Percentiles rank a stretch among this genome's conserved stretches.
Conservation (phyloP, 2,797 vertebrate species). For the Staurois parvus region DNA sequence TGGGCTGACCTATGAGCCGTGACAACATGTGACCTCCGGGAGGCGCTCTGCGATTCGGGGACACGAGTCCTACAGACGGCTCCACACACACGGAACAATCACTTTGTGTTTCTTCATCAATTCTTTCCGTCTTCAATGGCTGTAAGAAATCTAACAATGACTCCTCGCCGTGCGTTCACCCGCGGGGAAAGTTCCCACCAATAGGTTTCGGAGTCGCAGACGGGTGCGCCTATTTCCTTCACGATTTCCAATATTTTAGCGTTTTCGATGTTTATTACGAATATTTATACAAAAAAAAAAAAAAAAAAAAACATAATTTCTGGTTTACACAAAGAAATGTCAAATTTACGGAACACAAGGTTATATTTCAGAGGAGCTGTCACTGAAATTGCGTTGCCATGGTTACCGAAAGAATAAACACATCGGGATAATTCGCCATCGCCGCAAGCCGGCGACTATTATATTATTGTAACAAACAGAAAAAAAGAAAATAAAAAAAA, state of each 20-base stretch:
- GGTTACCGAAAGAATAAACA: constrained; percentile 5
- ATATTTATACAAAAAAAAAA: not conserved
- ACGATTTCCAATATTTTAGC: not conserved
- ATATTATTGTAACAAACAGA: not conserved
- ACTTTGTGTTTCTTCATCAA: too few species aligned
- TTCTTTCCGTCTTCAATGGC: too few species aligned
- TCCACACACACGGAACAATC: too few species aligned
- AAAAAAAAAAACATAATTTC: not conserved
- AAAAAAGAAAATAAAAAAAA: not conserved
- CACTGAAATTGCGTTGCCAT: not conserved
- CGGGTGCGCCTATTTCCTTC: not conserved
- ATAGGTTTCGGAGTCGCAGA: not conserved
- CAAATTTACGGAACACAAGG: constrained; percentile 2
- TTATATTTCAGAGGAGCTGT: constrained; percentile 4
- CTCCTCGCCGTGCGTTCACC: too few species aligned
- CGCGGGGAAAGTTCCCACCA: too few species aligned
- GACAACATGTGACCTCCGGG: too few species aligned
- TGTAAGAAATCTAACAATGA: too few species aligned
- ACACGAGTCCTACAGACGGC: too few species aligned
- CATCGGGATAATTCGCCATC: not conserved
- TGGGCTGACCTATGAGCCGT: too few species aligned
- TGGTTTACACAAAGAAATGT: constrained; percentile 3
- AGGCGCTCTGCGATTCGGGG: too few species aligned
- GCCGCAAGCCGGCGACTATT: not conserved
- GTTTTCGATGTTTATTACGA: constrained; percentile 2